Evolutionary conservation across 2,888 invertebrate genomes (phyloP).

Genomic region (Frankliniella intonsa): DNA sequence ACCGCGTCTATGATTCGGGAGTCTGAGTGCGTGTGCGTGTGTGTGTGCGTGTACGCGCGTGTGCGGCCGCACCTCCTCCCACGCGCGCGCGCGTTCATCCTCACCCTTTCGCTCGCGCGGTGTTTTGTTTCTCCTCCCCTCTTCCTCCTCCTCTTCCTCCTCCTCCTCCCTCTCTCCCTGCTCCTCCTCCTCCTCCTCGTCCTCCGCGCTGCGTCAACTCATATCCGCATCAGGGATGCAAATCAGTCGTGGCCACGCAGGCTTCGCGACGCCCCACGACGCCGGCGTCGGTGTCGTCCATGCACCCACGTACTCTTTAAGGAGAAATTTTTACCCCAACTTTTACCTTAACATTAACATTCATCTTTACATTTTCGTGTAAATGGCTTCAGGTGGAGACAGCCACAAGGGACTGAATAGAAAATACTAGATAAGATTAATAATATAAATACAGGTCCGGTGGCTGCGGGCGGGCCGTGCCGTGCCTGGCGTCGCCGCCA

Average conservation of each 20-base stretch:
- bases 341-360: too few relatives aligned
- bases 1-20: constrained; percentile 15
- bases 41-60: neutral
- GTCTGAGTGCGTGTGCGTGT: neutral
- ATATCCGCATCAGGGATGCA: constrained; percentile 12
- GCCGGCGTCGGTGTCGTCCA: neutral
- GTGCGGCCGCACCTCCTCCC: neutral
- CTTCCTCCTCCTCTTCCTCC: neutral
- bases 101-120: neutral
- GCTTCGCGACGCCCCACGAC: neutral
- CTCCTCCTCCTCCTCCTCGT: neutral
- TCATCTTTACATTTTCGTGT: too few relatives aligned
- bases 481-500: neutral
- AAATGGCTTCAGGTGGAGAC: too few relatives aligned
- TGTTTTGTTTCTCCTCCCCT: neutral
- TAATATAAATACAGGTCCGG: too few relatives aligned
- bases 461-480: neutral
- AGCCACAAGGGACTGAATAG: too few relatives aligned
- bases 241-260: neutral
- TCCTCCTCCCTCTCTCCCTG: neutral
- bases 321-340: too few relatives aligned
- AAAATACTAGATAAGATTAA: too few relatives aligned
- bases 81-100: neutral
- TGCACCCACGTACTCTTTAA: too few relatives aligned
- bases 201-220: neutral